Evolutionary conservation across 2,113 vertebrate species (phyloP), one percentile per base, ranked within the genome.

Genomic region (Periophthalmus modestus): DNA sequence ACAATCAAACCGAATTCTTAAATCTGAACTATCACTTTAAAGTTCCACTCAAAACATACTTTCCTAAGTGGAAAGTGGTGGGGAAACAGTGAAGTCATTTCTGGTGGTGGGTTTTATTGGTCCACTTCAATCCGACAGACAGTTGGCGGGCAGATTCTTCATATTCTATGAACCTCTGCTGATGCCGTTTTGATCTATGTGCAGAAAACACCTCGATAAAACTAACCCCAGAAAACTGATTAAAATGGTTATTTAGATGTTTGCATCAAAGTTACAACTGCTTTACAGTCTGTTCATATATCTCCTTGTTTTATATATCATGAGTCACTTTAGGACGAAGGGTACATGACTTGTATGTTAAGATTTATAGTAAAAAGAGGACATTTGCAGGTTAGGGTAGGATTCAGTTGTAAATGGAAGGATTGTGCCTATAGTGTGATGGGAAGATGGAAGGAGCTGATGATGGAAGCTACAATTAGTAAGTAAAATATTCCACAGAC

Each of bases 191-290:
- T 81, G 72, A 88, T 82, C 83, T 79, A 83, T 81, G 58, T 73
- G 28, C 68, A 72, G 74, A 78, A 81, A 72, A 69, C 74, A 79
- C 19, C 57, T 82, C 72, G 85, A 82, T 85, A 85, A 79, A 87
- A 55, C 50, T 52, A 43, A 81, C 58, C 78, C 73, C 79, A 72
- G 79, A 46, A 84, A 86, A 78, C 47, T 69, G 59, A 83, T 86
- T 78, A 81, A 28, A 85, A 87, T 13, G 55, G 48, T 75, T 88
- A 74, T 83, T 87, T 85, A 21, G 70, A 71, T 72, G 24, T 87
- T 86, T 78, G 80, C 74, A 82, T 57, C 34, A 58, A 58, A 66
- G 67, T 55, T 69, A 34, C 28, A 61, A 24, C 57, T 28, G 23
- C 28, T 59, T 14, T 59, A 59, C 14, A 15, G 2, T 59, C 13